phyloP scores from a whole-genome alignment of 2,113 vertebrate species.

The Orycteropus afer region DNA sequence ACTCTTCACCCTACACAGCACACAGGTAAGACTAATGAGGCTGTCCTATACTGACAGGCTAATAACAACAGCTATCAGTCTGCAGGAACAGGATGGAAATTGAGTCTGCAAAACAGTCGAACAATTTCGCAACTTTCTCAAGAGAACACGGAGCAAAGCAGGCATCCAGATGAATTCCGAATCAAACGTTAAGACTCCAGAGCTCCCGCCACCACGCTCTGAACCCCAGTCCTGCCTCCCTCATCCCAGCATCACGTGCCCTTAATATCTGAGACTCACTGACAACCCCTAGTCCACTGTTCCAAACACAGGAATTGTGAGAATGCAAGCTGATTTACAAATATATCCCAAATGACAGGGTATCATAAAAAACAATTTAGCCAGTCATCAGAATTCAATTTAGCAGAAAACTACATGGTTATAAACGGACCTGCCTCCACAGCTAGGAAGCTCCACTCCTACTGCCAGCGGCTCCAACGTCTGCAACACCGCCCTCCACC shows the following conservation, averaged over 20 bases:
- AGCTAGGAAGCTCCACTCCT: background rate
- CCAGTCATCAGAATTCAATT: constrained; percentile 39
- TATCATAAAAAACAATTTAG: background rate
- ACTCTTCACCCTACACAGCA: background rate
- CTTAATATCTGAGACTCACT: background rate
- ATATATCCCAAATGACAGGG: constrained; percentile 61
- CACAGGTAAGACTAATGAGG: background rate
- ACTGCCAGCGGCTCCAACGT: background rate
- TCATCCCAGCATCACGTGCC: background rate
- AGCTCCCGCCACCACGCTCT: fast-evolving
- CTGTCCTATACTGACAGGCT: background rate
- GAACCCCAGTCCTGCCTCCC: background rate
- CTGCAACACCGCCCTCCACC: background rate
- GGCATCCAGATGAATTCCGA: background rate
- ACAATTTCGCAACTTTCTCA: background rate
- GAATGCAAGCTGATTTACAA: constrained; percentile 36
- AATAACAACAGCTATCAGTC: background rate
- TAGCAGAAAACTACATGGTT: background rate
- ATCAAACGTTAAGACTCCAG: background rate
- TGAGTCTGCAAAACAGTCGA: background rate
- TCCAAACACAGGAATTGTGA: constrained; percentile 4
- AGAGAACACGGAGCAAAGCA: background rate
- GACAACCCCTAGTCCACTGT: background rate
- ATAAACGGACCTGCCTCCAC: background rate
- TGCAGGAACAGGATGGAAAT: background rate